Percentiles rank a stretch among this genome's conserved stretches.
Evolutionary conservation across 2,113 vertebrate species (phyloP).

Genomic region (Capra hircus): DNA sequence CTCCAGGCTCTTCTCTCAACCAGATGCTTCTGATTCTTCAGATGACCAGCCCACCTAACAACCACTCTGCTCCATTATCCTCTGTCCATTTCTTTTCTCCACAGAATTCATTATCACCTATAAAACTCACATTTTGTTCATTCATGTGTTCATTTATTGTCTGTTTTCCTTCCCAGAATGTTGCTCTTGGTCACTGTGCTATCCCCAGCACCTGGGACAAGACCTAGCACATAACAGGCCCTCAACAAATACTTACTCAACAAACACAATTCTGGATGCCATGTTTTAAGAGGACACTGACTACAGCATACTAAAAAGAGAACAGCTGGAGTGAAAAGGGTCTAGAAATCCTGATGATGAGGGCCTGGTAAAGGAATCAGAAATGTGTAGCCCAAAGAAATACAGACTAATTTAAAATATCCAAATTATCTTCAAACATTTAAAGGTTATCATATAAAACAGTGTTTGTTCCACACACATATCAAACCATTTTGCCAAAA

Average conservation of each 20-base stretch:
- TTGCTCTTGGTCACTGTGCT: background rate
- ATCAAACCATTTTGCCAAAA: background rate
- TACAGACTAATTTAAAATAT: background rate
- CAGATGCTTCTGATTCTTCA: background rate
- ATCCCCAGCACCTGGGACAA: background rate
- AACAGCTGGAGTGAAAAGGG: background rate
- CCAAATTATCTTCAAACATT: background rate
- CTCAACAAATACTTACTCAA: background rate
- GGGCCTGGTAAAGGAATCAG: background rate
- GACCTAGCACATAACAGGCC: background rate
- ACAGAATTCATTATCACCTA: background rate
- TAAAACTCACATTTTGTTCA: background rate
- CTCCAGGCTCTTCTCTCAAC: background rate
- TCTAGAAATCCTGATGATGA: background rate
- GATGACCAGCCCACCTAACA: background rate
- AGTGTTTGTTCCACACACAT: background rate
- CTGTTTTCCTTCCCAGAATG: background rate
- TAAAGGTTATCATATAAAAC: background rate
- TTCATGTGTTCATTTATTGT: background rate
- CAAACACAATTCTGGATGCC: background rate
- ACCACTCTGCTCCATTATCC: background rate
- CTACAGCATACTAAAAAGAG: background rate
- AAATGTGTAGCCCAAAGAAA: background rate
- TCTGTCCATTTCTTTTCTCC: background rate
- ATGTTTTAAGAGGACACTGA: background rate